Evolutionary conservation across 2,888 invertebrate genomes (phyloP), one percentile per base, ranked within the genome.

Genomic region (Gortyna flavago): DNA sequence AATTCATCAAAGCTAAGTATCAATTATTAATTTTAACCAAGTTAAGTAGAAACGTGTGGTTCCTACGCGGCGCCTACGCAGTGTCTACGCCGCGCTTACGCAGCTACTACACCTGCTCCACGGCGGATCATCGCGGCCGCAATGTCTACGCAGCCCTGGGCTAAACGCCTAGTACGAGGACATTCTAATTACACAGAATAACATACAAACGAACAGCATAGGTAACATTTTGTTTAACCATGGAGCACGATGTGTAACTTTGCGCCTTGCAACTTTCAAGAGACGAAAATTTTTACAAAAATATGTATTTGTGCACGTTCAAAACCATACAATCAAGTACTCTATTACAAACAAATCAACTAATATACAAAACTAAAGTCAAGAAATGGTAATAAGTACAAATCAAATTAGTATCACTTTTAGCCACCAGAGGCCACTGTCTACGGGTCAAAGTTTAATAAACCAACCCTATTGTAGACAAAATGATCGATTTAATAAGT

Each of bases 381-480:
- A n/a, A 51, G 4, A 44, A 80, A 84, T 67, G 67, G 70, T 70
- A 67, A 74, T 21, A 65, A 65, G 57, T 54, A 73, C 29, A 35
- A 41, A 66, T 35, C 1, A 35, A 59, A 48, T 25, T 25, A 74
- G 25, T 35, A 25, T 4, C 32, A 61, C 29, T 35, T 70, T 54
- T 57, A 57, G 11, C 54, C n/a, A 57, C n/a, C n/a, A 57, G 54
- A 57, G 54, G n/a, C n/a, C 11, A 11, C 5, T 54, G 21, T 51
- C 51, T 51, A 51, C 51, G 13, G n/a, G 16, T 67, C 57, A 67
- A 59, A 32, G 0, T 35, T 35, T 21, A 0, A 59, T 11, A 16
- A 13, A 35, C 21, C 13, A 41, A 59, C 5, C 32, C 6, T 54
- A 8, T 54, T 44, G 6, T 9, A 29, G 29, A 29, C 9, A 6